Evolutionary conservation across 1,140 invertebrate species (phyloP).

Genomic region (Caenorhabditis latens): DNA sequence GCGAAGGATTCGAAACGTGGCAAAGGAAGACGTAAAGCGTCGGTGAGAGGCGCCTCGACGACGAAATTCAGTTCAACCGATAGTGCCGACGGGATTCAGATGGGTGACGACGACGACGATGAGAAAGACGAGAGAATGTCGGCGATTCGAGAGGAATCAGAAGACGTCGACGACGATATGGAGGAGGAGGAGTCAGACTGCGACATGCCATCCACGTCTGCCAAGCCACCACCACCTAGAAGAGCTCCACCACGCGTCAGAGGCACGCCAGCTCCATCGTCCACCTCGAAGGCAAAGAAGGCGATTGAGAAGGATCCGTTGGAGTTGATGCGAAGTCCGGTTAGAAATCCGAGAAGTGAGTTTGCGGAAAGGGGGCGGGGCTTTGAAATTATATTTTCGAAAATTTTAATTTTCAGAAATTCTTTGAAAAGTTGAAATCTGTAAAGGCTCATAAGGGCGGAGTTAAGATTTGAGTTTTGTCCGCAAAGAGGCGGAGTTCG

Average conservation of each 20-base stretch:
- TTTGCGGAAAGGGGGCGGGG: not conserved
- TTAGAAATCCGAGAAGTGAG: not conserved
- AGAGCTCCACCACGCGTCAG: not conserved
- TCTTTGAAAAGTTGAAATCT: not conserved
- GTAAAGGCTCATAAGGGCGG: too few species aligned
- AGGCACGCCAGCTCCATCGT: not conserved
- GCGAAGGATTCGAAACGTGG: not conserved
- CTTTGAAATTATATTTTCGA: not conserved
- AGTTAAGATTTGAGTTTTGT: too few species aligned
- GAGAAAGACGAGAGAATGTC: too few species aligned
- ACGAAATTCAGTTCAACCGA: too few species aligned
- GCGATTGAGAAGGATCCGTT: not conserved
- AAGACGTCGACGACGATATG: not conserved
- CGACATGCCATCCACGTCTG: not conserved
- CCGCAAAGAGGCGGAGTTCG: not conserved
- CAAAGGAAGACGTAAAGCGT: too few species aligned
- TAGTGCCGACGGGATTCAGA: too few species aligned
- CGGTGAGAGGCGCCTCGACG: too few species aligned
- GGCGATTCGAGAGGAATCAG: not conserved
- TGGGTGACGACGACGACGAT: too few species aligned
- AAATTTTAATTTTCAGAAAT: not conserved
- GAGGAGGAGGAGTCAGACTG: not conserved
- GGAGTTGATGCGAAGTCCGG: slow-evolving; percentile 8
- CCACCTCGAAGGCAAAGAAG: not conserved
- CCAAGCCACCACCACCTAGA: not conserved